These are phyloP conservation scores for Yasuhikotakia modesta DNA, from an alignment of 2,797 vertebrate genomes.

Conservation along the genomic window DNA sequence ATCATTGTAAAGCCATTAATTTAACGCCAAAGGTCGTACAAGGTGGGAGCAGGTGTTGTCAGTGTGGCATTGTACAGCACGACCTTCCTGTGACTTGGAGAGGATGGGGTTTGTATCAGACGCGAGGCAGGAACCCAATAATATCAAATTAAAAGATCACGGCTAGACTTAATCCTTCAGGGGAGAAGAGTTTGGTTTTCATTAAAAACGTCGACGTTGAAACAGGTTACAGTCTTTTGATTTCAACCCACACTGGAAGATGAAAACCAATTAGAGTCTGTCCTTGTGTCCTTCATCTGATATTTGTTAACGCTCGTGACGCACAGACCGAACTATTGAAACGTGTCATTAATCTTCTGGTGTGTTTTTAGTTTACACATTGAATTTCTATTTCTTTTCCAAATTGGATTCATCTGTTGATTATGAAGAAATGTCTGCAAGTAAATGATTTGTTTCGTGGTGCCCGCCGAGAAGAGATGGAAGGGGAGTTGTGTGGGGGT, in stretches of 20 bases:
- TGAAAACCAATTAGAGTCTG: conserved; percentile 56
- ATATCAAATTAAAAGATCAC: conserved; percentile 59
- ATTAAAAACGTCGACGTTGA: conserved; percentile 54
- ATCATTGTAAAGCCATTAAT: not conserved
- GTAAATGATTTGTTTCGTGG: conserved; percentile 41
- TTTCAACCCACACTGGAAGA: conserved; percentile 69
- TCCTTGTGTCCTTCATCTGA: conserved; percentile 68
- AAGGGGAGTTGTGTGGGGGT: conserved; percentile 38
- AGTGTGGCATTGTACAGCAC: conserved; percentile 17
- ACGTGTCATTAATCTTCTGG: conserved; percentile 66
- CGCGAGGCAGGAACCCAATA: conserved; percentile 49
- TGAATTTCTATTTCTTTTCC: conserved; percentile 58
- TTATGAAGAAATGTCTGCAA: conserved; percentile 45
- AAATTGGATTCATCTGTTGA: conserved; percentile 74
- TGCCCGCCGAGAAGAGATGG: conserved; percentile 27
- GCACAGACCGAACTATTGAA: conserved; percentile 70
- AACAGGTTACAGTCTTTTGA: conserved; percentile 65
- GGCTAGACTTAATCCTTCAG: conserved; percentile 42
- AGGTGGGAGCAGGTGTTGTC: conserved; percentile 22
- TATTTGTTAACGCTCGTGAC: conserved; percentile 76
- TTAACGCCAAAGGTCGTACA: not conserved
- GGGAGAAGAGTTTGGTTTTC: conserved; percentile 43
- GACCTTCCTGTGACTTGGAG: conserved; percentile 51
- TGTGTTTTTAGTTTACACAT: conserved; percentile 72
- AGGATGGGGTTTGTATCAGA: conserved; percentile 56